Evolutionary conservation across 2,888 invertebrate genomes (phyloP), one percentile per base, ranked within the genome.

Genomic region (Stenurella melanura): DNA sequence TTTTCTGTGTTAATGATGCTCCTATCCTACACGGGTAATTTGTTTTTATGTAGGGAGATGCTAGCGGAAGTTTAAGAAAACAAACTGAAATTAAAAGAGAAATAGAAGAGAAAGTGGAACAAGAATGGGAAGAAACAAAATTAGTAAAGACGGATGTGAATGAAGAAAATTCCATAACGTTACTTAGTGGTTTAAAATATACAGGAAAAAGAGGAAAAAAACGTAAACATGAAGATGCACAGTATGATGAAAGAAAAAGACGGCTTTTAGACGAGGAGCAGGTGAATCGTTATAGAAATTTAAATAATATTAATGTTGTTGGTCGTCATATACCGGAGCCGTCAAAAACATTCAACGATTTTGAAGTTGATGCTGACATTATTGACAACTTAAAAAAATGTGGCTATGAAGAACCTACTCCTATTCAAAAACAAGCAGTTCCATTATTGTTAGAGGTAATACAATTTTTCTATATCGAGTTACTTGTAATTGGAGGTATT

Each of bases 381-480:
- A 89, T 96, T 11, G 90, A 93, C 34, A 97, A 96, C 81, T 90
- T 98, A 7, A 90, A 87, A 26, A 91, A 91, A 73, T 93, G 94
- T 84, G 95, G 95, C 0, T 97, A 96, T 85, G 87, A 89, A 0
- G 91, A 92, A 72, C 98, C 98, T 0, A 97, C 98, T 0, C 94
- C 97, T 0, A 95, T 98, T 84, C 98, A 98, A 90, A 94, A 97
- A 92, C 98, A 99, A 90, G 95, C 97, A 0, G 92, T 98, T 81
- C 97, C 99, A 1, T 92, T 96, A 76, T 94, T 99, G 94, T 88
- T 98, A 71, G 92, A 94, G 90, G 95, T 95, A 86, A 76, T 69
- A n/a, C 10, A 30, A 12, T 26, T 26, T 26, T 26, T 26, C 21
- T 26, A 26, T 26, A 26, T n/a, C n/a, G n/a, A n/a, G n/a, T n/a